phyloP scores from a whole-genome alignment of 2,113 vertebrate genomes.

The Cnemophilus loriae region DNA sequence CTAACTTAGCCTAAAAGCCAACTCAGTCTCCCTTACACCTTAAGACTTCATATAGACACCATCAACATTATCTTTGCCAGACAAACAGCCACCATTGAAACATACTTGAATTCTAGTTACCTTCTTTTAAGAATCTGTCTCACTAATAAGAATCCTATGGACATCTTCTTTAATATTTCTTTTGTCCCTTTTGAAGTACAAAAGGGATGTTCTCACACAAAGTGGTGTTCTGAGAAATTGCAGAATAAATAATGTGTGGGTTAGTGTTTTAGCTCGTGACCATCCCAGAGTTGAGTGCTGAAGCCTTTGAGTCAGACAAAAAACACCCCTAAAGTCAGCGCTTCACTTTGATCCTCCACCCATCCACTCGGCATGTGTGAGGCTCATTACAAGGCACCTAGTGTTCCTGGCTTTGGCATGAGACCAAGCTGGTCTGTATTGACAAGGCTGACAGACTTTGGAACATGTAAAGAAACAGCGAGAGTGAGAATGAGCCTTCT shows the following conservation, averaged over 20 bases:
- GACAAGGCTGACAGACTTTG: not conserved
- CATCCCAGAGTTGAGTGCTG: not conserved
- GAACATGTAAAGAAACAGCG: not conserved
- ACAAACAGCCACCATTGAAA: not conserved
- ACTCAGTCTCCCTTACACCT: not conserved
- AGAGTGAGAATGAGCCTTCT: not conserved
- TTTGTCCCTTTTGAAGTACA: not conserved
- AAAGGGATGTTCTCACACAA: not conserved
- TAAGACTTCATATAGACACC: not conserved
- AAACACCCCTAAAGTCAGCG: not conserved
- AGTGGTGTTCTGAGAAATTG: not conserved
- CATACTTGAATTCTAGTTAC: not conserved
- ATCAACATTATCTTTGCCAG: not conserved
- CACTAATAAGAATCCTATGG: not conserved
- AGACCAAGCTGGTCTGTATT: not conserved
- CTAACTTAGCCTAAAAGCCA: not conserved
- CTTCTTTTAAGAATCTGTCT: not conserved
- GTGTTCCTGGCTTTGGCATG: slow-evolving; percentile 23
- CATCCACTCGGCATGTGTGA: not conserved
- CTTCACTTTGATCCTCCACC: not conserved
- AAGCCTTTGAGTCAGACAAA: slow-evolving; percentile 21
- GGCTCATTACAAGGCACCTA: slow-evolving; percentile 1
- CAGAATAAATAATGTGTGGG: not conserved
- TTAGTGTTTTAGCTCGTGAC: not conserved
- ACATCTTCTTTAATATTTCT: not conserved